Evolutionary conservation across 2,113 vertebrate genomes (phyloP), one percentile per base, ranked within the genome.

Genomic region (Callorhinus ursinus): DNA sequence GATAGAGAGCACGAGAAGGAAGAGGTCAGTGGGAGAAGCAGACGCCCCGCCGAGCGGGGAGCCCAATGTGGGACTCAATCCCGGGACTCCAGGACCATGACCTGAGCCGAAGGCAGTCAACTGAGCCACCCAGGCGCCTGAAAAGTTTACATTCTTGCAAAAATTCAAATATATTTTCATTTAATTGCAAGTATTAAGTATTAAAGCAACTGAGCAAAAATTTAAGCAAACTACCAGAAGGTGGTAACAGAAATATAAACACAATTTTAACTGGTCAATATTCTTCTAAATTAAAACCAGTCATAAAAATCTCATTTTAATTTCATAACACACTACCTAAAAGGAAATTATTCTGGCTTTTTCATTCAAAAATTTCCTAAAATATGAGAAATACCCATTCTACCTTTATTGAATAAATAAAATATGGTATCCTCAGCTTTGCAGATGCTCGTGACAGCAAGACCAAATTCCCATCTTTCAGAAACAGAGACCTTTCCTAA

Each of bases 231-330:
- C 13, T 81, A 85, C 88, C 36, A 85, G 13, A 49, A 55, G 21
- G 53, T 33, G 14, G 4, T 65, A 85, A 96, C 6, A 96, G 42
- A 90, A 88, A 69, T 42, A 91, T 22, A 96, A 91, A 96, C 5
- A 85, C 19, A 77, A 97, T 92, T 96, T 42, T 84, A 93, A 65
- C 24, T 91, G 7, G 14, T 42, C 12, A 88, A 51, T 76, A 53
- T 42, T 18, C 46, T 88, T 81, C 42, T 89, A 22, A 95, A 49
- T 95, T 96, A 81, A 81, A 93, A 74, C 19, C 28, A 93, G 36
- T 93, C 14, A 79, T 77, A 77, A 88, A 88, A 49, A 83, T 28
- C 14, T 65, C 36, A 55, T 88, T 93, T 76, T 91, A 96, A 71
- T 77, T 88, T 22, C 42, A 76, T 31, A 96, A 83, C 10, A 69